phyloP scores from a whole-genome alignment of 2,113 vertebrate genomes.

The Leptobrachium leishanense region DNA sequence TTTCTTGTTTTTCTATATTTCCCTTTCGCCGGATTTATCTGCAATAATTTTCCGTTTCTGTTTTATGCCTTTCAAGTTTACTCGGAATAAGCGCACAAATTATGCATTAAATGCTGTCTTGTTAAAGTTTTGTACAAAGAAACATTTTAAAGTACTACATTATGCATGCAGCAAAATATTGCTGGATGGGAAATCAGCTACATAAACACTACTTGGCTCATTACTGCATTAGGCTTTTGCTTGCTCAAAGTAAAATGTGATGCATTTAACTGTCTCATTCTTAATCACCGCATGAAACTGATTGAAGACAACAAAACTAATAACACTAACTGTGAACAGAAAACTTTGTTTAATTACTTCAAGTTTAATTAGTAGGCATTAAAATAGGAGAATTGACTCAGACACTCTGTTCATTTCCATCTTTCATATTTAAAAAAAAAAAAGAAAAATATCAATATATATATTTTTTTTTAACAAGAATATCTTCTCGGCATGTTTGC shows the following conservation, averaged over 20 bases:
- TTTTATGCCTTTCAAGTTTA: slow-evolving; percentile 38
- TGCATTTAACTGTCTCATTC: slow-evolving; percentile 49
- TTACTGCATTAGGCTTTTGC: slow-evolving; percentile 47
- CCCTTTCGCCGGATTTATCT: slow-evolving; percentile 32
- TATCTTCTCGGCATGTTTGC: not conserved
- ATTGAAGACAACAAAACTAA: slow-evolving; percentile 49
- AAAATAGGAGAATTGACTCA: slow-evolving; percentile 38
- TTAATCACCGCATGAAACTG: slow-evolving; percentile 51
- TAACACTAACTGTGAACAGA: slow-evolving; percentile 42
- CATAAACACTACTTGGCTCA: slow-evolving; percentile 50
- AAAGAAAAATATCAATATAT: slow-evolving; percentile 21
- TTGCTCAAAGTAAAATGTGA: slow-evolving; percentile 48
- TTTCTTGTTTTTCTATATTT: too few species aligned
- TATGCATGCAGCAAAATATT: slow-evolving; percentile 50
- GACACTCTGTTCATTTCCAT: slow-evolving; percentile 43
- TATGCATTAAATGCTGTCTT: slow-evolving; percentile 48
- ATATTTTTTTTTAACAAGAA: not conserved
- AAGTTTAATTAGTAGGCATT: slow-evolving; percentile 49
- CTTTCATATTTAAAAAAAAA: slow-evolving; percentile 13
- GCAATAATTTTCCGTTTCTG: slow-evolving; percentile 29
- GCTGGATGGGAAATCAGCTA: slow-evolving; percentile 44
- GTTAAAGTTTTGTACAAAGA: slow-evolving; percentile 49
- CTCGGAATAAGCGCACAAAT: slow-evolving; percentile 37
- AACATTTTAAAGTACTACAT: slow-evolving; percentile 50
- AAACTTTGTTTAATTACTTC: slow-evolving; percentile 48